phyloP scores from a whole-genome alignment of 1,140 invertebrate genomes.

The Aphaenogaster floridana region DNA sequence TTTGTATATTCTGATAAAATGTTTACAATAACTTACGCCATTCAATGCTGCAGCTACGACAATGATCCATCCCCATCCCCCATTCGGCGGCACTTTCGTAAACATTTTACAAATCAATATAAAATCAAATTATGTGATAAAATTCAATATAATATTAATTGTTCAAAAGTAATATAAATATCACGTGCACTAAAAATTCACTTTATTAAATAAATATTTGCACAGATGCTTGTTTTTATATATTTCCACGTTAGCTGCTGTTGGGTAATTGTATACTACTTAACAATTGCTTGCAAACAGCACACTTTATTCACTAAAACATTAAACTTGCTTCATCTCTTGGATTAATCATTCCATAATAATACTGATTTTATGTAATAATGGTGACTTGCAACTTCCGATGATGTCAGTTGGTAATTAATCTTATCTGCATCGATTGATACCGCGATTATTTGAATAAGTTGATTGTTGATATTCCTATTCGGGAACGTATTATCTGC shows the following conservation, averaged over 20 bases:
- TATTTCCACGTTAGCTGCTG: not conserved
- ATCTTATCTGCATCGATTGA: constrained; percentile 26
- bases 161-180: constrained; percentile 6
- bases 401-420: not conserved
- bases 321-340: not conserved
- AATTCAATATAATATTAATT: constrained; percentile 1
- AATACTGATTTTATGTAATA: constrained; percentile 31
- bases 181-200: constrained; percentile 23
- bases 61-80: constrained; percentile 89
- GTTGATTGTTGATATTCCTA: not conserved
- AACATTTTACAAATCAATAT: constrained; percentile 31
- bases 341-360: constrained; percentile 11
- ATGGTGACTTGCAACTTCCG: constrained; percentile 6
- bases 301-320: not conserved
- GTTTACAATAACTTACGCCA: constrained; percentile 87
- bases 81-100: constrained; percentile 86
- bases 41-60: constrained; percentile 88
- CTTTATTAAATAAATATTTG: constrained; percentile 20
- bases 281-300: not conserved
- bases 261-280: not conserved
- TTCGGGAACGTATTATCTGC: not conserved
- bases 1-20: not conserved
- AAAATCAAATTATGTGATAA: not conserved
- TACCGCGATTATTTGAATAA: constrained; percentile 4
- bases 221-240: not conserved